Base-by-base conservation (phyloP, 2,113 vertebrate species). In the Anguilla japonica region DNA sequence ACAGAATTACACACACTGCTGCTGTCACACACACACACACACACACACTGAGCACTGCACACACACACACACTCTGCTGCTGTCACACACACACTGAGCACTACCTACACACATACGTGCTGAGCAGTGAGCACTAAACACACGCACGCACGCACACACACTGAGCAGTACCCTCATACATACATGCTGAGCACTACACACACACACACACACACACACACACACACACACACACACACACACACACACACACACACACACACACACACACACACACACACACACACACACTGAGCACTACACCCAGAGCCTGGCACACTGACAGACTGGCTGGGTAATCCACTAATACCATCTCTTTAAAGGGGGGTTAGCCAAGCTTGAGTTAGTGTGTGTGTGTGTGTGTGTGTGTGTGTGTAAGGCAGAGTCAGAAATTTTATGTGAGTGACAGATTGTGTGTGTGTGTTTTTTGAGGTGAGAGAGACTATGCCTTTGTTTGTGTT, bases 1-100 rank as follows among this genome's bases (percentile, higher is more conserved):
- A 92, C 90, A 82, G 90, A 92, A 63, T 93, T 92, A 92, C 88
- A 88, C 91, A 86, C 89, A 91, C 89, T 80, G 29, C 13, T 29
- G 15, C 34, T 29, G 26, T 81, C 87, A 82, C 84, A 86, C 22
- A 80, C 60, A 63, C 84, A 53, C 84, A 80, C 75, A 85, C 46
- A 85, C 85, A 86, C 56, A 11, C 79, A 86, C 43, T n/a, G n/a
- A n/a, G n/a, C n/a, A n/a, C n/a, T 29, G 18, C 46, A 50, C 46
- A 50, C 81, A 82, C 46, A 83, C 2, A n/a, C 43, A 71, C 63
- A n/a, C 4, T 7, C 20, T n/a, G 6, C 26, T 7, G 26, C 63
- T 34, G 26, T 22, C 9, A 13, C 43, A 8, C 43, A 46, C 50
- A 53, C 50, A 46, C 43, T 46, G 43, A 46, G 43, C 43, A 46